Evolutionary conservation across 2,888 invertebrate genomes (phyloP), one percentile per base, ranked within the genome.

Genomic region (Leptopilina drosophilae): DNA sequence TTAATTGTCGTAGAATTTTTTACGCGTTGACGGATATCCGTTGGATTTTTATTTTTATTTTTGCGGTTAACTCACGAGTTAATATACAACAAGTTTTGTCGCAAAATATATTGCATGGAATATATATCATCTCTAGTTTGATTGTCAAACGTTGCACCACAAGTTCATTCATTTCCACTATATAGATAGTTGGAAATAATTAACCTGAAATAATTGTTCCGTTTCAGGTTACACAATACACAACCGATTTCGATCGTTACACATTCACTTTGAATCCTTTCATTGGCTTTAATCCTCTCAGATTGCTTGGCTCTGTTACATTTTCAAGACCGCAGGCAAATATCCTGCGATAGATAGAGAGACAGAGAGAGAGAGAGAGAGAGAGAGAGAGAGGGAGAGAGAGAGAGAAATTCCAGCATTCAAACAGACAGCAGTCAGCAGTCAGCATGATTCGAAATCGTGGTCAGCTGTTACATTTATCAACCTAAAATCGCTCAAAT

Each of bases 141-240:
- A 73, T 73, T 49, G 20, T 73, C 33, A 73, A 33, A 56, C 20
- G 26, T 49, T 73, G 42, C 15, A 33, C 69, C 53, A 33, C 53
- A 69, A 49, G 26, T 73, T 56, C 14, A 26, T 11, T 53, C 14
- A 73, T 49, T 14, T 56, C 26, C 33, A 3, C 14, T 73, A 11
- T 26, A 49, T 49, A 49, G 6, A 9, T 49, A n/a, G n/a, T 6
- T 46, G 15, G 26, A n/a, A 73, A 73, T 73, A 73, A 73, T 73
- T 56, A 73, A 73, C 73, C 53, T n/a, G 33, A 73, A 56, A 26
- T 56, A 73, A 73, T 73, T 73, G 53, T 53, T 5, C 73, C 53
- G 56, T 33, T 53, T 5, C 56, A 14, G 42, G 6, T 15, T 9
- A 9, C 33, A 14, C 46, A 40, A 56, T 33, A 33, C 33, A 53